Percentiles rank a stretch among this genome's conserved stretches.
These are phyloP conservation scores for Heliconius cydno DNA, from an alignment of 2,888 invertebrate genomes.

Conservation along the genomic window DNA sequence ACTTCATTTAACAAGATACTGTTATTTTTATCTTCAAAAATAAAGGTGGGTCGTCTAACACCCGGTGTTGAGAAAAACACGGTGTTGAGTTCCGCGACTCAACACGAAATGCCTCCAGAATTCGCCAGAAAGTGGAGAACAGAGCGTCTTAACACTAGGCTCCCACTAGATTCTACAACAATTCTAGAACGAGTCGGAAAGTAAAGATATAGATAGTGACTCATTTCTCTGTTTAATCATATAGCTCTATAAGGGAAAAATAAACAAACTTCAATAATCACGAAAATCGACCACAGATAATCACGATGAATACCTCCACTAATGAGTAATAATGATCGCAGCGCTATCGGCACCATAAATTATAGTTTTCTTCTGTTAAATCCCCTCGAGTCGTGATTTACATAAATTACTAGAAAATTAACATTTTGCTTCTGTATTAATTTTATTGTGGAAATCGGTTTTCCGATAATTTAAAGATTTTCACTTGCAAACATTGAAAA, in stretches of 20 bases:
- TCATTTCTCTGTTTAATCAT: too few relatives aligned
- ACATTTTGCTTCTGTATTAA: not conserved
- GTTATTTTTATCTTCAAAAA: not conserved
- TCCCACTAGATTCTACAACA: too few relatives aligned
- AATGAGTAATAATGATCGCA: conserved; percentile 41
- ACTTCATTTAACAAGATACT: conserved; percentile 1
- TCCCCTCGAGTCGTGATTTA: conserved; percentile 24
- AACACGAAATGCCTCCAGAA: too few relatives aligned
- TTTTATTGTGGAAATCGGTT: not conserved
- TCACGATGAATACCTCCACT: conserved; percentile 35
- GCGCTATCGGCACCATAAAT: conserved; percentile 33
- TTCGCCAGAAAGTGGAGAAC: too few relatives aligned
- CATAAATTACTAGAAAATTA: conserved; percentile 30
- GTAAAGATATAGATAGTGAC: too few relatives aligned
- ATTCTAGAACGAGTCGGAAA: too few relatives aligned
- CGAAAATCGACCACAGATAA: conserved; percentile 4
- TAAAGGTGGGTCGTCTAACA: too few relatives aligned
- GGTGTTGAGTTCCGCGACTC: too few relatives aligned
- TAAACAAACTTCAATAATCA: not conserved
- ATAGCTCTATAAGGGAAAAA: not conserved
- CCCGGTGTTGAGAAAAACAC: too few relatives aligned
- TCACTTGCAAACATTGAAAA: conserved; percentile 3
- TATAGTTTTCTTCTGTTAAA: conserved; percentile 40
- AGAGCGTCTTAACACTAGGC: too few relatives aligned
- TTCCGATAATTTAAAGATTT: conserved; percentile 14